A percentile compares a stretch with the other conserved stretches of the same genome.
These are phyloP conservation scores for Leptogaster cylindrica DNA, from an alignment of 2,888 invertebrate genomes.

Conservation along the genomic window DNA sequence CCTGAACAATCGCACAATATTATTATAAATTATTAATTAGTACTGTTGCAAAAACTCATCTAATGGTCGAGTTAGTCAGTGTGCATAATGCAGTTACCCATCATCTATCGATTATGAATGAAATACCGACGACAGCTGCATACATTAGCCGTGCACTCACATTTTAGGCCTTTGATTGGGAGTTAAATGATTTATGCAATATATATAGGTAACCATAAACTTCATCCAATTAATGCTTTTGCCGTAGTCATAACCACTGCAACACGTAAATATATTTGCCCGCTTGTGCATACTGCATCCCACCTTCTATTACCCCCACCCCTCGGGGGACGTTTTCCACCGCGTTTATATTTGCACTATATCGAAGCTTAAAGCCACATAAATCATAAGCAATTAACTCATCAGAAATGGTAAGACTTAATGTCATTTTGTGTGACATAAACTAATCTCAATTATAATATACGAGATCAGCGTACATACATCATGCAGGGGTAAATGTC, in stretches of 20 bases:
- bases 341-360: constrained; percentile 34
- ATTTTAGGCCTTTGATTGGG: constrained; percentile 41
- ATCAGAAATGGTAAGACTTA: constrained; percentile 51
- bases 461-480: constrained; percentile 43
- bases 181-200: constrained; percentile 45
- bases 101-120: constrained; percentile 5
- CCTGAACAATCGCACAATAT: not conserved
- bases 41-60: not conserved
- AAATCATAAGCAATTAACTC: constrained; percentile 52
- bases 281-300: not conserved
- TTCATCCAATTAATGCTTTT: constrained; percentile 43
- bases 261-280: constrained; percentile 12
- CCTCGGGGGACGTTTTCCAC: too few relatives aligned
- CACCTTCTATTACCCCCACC: too few relatives aligned
- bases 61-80: not conserved
- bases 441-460: constrained; percentile 48
- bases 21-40: constrained; percentile 6
- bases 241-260: constrained; percentile 25
- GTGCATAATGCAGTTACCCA: not conserved
- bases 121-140: constrained; percentile 17
- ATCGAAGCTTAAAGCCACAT: constrained; percentile 49
- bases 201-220: constrained; percentile 35
- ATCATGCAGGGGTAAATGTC: constrained; percentile 43
- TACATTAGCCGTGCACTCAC: constrained; percentile 26
- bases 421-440: constrained; percentile 47